These are phyloP conservation scores for Mobula hypostoma DNA, from an alignment of 2,113 vertebrate genomes.

Conservation along the genomic window DNA sequence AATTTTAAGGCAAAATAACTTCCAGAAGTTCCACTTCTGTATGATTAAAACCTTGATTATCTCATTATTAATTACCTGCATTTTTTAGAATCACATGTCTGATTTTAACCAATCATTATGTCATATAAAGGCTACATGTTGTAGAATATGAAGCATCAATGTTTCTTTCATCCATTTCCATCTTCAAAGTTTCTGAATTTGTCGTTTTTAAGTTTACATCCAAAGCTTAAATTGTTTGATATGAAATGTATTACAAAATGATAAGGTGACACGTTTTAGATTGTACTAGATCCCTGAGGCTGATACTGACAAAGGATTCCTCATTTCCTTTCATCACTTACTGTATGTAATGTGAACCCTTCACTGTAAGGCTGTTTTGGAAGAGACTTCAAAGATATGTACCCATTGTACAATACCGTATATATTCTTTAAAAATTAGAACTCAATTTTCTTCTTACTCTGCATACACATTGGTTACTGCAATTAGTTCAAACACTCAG, in stretches of 20 bases:
- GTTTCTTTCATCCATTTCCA: not conserved
- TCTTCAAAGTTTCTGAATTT: not conserved
- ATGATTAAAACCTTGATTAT: too few relatives aligned
- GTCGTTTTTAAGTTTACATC: not conserved
- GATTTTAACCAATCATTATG: not conserved
- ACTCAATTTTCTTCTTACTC: too few relatives aligned
- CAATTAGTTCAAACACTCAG: too few relatives aligned
- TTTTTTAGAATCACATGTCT: too few relatives aligned
- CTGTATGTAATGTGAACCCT: not conserved
- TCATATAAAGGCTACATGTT: not conserved
- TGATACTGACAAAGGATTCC: not conserved
- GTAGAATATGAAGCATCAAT: not conserved
- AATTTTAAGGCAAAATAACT: too few relatives aligned
- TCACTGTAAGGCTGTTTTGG: not conserved
- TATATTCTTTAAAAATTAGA: not conserved
- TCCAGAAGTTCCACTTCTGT: too few relatives aligned
- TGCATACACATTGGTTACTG: too few relatives aligned
- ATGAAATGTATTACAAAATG: not conserved
- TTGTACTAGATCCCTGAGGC: not conserved
- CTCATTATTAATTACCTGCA: too few relatives aligned
- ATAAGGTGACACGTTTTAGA: not conserved
- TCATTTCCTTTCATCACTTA: not conserved
- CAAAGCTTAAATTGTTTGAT: not conserved
- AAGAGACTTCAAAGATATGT: not conserved
- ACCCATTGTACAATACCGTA: not conserved